Percentiles rank a stretch among this genome's conserved stretches.
phyloP scores from a whole-genome alignment of 1,140 invertebrate genomes.

The Capitella teleta region DNA sequence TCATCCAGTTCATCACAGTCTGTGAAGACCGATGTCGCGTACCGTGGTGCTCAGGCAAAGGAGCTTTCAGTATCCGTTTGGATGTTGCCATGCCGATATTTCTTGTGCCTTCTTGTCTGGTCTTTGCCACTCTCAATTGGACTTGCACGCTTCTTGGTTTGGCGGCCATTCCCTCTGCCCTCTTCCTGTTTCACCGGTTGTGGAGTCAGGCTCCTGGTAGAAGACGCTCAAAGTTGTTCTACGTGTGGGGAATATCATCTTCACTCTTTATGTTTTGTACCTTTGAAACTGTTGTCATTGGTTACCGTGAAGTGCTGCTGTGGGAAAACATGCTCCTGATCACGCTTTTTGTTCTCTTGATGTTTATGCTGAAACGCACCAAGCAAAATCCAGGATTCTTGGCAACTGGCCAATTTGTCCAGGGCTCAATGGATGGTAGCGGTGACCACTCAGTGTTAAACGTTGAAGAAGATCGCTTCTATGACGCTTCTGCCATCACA shows the following conservation, averaged over 20 bases:
- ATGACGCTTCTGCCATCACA: too few species aligned
- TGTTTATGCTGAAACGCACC: too few species aligned
- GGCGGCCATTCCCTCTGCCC: slow-evolving; percentile 19
- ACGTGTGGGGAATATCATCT: slow-evolving; percentile 25
- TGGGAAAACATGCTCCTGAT: slow-evolving; percentile 28
- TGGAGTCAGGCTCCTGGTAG: slow-evolving; percentile 13
- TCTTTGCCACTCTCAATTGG: slow-evolving; percentile 21
- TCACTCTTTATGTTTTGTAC: slow-evolving; percentile 22
- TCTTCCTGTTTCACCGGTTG: slow-evolving; percentile 22
- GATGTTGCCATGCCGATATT: slow-evolving; percentile 26
- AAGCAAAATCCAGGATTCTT: too few species aligned
- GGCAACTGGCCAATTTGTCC: too few species aligned
- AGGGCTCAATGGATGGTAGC: too few species aligned
- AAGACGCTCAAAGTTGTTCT: slow-evolving; percentile 19
- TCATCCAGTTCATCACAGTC: slow-evolving; percentile 15
- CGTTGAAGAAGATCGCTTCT: too few species aligned
- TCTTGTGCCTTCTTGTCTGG: slow-evolving; percentile 19
- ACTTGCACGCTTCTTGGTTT: slow-evolving; percentile 20
- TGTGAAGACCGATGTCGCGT: slow-evolving; percentile 26
- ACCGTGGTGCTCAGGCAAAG: slow-evolving; percentile 21
- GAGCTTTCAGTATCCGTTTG: slow-evolving; percentile 23
- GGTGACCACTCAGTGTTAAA: too few species aligned
- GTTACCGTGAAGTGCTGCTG: slow-evolving; percentile 26
- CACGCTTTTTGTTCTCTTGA: slow-evolving; percentile 18
- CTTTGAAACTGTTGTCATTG: slow-evolving; percentile 22